Conservation (phyloP, 2,113 vertebrate genomes). For the Cettia cetti region DNA sequence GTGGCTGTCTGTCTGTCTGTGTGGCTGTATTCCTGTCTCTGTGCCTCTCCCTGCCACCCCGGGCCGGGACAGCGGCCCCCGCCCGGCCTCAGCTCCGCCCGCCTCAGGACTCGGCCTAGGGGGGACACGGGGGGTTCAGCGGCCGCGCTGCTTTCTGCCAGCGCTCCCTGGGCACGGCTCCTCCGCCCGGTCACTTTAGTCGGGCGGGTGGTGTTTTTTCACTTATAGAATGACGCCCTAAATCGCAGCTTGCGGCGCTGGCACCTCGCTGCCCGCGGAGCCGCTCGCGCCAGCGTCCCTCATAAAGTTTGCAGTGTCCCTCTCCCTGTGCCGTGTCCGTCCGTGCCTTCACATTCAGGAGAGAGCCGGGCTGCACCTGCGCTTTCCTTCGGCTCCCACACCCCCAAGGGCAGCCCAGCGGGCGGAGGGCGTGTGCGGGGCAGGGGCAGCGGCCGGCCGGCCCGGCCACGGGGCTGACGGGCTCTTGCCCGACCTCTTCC, state of each 20-base stretch:
- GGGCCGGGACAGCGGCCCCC: not conserved
- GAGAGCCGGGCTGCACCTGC: not conserved
- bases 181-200: no score
- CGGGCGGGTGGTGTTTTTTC: fast-evolving
- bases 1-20: not conserved
- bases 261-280: not conserved
- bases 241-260: not conserved
- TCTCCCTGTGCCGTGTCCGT: fast-evolving
- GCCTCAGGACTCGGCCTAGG: not conserved
- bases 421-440: not conserved
- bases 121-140: fast-evolving
- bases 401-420: fast-evolving
- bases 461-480: not conserved
- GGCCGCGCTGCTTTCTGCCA: not conserved
- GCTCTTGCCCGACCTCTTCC: not conserved
- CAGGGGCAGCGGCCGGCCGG: not conserved
- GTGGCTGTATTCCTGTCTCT: not conserved
- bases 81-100: not conserved
- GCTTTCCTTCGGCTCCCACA: not conserved
- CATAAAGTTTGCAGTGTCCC: not conserved
- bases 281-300: not conserved
- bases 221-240: not conserved
- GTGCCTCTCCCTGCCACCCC: no score
- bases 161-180: not conserved
- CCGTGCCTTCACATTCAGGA: not conserved